Evolutionary conservation across 2,888 invertebrate species (phyloP), one percentile per base, ranked within the genome.

Genomic region (Xestia rhomboidea): DNA sequence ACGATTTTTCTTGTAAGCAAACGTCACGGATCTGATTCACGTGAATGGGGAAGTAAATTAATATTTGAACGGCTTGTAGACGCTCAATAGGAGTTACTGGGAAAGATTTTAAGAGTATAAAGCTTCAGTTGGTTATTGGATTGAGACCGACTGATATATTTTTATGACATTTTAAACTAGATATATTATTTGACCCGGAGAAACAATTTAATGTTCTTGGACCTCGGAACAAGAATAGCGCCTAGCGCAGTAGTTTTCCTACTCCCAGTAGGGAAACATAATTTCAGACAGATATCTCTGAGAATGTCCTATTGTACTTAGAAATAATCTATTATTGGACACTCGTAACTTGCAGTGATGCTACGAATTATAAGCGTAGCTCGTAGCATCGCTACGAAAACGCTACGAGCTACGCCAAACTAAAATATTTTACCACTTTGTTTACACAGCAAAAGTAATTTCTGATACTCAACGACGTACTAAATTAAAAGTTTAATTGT

Each of bases 371-470:
- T 60, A n/a, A 46, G 24, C 72, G 68, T 76, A 74, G 63, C 85
- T 41, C 76, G 85, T 84, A 85, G 85, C 73, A 60, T 18, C 0
- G 62, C 77, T 81, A 87, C 87, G 51, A 72, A 62, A 51, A 13
- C 2, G 46, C 77, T 77, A 81, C 76, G 71, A 57, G 8, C 62
- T 15, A 49, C n/a, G 18, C 15, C 0, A 10, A 54, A 71, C n/a
- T 76, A 67, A 41, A 73, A 67, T 21, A 34, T 34, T 10, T 60
- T 41, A 64, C 34, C 82, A 68, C 49, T 41, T 62, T 51, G 21
- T 70, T 70, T 49, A 64, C 54, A 30, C 54, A 44, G 5, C 11
- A 44, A 72, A 85, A 67, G 21, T 60, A 44, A 69, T 77, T 60
- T 73, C 46, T 68, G 62, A 76, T 72, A 66, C 57, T 34, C 34